Conservation (phyloP, 2,888 invertebrate genomes). For the Dugesia japonica region DNA sequence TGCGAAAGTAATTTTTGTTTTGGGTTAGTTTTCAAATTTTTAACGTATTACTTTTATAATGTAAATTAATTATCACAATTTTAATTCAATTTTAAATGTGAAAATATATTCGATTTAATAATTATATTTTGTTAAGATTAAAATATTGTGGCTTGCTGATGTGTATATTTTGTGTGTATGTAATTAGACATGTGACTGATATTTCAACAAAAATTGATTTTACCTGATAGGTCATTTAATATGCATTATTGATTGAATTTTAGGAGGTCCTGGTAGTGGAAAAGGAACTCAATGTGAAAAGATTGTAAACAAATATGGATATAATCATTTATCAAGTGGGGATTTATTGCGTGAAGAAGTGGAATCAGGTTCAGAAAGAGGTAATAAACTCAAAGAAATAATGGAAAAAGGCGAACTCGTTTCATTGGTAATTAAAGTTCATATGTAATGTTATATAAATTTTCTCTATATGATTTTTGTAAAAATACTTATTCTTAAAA, state of each 20-base stretch:
- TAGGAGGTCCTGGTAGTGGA: conserved; percentile 79
- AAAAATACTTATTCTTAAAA: too few species aligned
- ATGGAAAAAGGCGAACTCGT: conserved; percentile 79
- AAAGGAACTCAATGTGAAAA: conserved; percentile 87
- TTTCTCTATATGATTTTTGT: too few species aligned
- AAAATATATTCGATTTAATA: too few species aligned
- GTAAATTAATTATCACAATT: too few species aligned
- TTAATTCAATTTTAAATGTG: too few species aligned
- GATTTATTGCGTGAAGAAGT: conserved; percentile 79
- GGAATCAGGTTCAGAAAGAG: conserved; percentile 68
- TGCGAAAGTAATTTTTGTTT: neutral
- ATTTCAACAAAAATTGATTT: neutral
- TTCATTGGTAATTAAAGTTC: conserved; percentile 56
- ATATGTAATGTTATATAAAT: too few species aligned
- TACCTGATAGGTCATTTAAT: neutral
- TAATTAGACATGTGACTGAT: neutral
- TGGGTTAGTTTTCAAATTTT: neutral
- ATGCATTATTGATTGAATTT: neutral
- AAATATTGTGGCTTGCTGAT: too few species aligned
- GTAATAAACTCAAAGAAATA: conserved; percentile 63
- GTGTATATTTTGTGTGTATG: neutral
- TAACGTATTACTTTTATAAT: neutral
- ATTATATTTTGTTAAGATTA: too few species aligned
- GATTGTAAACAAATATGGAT: conserved; percentile 80
- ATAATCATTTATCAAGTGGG: conserved; percentile 69